phyloP scores from a whole-genome alignment of 1,140 invertebrate species.

The Drosophila sulfurigaster region DNA sequence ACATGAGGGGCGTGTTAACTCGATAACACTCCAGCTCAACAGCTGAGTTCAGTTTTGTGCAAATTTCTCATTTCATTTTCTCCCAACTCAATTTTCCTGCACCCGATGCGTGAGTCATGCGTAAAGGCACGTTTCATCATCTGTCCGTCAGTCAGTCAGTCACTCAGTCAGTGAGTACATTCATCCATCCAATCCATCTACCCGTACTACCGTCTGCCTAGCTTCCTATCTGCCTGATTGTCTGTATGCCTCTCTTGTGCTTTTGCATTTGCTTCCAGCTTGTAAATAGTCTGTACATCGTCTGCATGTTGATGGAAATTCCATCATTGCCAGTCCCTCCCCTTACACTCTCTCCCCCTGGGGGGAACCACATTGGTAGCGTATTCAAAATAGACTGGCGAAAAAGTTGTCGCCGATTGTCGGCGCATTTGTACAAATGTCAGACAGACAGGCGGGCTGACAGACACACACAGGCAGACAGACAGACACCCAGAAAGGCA shows the following conservation, averaged over 20 bases:
- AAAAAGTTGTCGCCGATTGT: conserved; percentile 65
- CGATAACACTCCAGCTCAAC: conserved; percentile 20
- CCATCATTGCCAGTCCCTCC: conserved; percentile 36
- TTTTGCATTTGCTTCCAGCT: conserved; percentile 35
- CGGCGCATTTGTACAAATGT: conserved; percentile 64
- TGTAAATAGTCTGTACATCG: conserved; percentile 47
- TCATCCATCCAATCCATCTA: conserved; percentile 40
- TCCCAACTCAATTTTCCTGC: conserved; percentile 42
- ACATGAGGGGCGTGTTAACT: conserved; percentile 13
- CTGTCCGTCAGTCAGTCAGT: conserved; percentile 60
- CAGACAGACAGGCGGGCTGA: conserved; percentile 23
- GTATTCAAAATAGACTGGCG: conserved; percentile 72
- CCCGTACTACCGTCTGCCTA: conserved; percentile 15
- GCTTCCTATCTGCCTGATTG: conserved; percentile 2
- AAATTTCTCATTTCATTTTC: conserved; percentile 41
- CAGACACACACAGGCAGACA: conserved; percentile 3
- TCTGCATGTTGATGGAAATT: conserved; percentile 67
- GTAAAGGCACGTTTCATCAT: conserved; percentile 68
- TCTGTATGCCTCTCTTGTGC: conserved; percentile 8
- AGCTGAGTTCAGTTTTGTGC: conserved; percentile 10
- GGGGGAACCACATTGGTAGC: not conserved
- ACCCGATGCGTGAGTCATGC: conserved; percentile 72
- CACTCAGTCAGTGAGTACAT: conserved; percentile 44
- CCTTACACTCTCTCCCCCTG: not conserved
- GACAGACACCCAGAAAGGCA: conserved; percentile 12